These are phyloP conservation scores for Cettia cetti DNA, from an alignment of 2,113 vertebrate species.

Conservation along the genomic window DNA sequence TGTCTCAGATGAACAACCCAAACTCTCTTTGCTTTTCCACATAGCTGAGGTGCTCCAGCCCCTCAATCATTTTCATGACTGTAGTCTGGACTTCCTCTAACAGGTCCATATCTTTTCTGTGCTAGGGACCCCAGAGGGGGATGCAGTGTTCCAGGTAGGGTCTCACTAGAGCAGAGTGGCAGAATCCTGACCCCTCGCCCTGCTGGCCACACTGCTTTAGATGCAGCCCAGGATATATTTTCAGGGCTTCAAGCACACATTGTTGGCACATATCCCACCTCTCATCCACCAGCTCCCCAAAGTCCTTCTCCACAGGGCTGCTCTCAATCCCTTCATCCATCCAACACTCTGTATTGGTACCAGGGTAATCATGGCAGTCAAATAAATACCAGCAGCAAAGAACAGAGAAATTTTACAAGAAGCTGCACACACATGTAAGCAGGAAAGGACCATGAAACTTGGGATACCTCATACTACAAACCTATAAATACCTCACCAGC, in stretches of 20 bases:
- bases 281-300: neutral
- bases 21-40: neutral
- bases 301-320: neutral
- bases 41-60: neutral
- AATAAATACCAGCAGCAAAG: neutral
- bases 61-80: accelerated
- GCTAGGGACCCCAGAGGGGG: neutral
- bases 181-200: accelerated
- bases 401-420: neutral
- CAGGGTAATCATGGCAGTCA: neutral
- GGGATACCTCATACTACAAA: neutral
- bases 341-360: neutral
- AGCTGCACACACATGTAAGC: accelerated
- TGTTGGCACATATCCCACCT: no score
- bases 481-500: neutral
- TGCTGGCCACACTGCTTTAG: accelerated
- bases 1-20: neutral
- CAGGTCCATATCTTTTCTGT: neutral
- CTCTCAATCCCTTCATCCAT: neutral
- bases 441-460: neutral
- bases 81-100: neutral
- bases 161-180: neutral
- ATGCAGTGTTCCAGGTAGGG: neutral
- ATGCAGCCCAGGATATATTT: neutral
- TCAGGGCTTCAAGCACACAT: neutral